phyloP scores from a whole-genome alignment of 1,140 invertebrate genomes.

The Drosophila prosaltans region DNA sequence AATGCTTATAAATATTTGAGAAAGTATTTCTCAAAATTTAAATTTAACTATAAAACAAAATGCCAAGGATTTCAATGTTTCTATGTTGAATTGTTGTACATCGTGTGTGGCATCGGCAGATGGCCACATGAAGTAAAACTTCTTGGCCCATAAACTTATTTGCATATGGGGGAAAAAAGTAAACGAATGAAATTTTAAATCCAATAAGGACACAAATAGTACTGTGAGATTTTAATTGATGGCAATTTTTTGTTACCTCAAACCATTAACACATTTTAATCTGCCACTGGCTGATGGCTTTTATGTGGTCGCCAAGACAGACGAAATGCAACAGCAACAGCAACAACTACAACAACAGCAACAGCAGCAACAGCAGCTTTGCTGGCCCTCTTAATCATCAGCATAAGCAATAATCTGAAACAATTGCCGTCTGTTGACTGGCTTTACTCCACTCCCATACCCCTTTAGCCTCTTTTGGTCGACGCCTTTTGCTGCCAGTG shows the following conservation, averaged over 20 bases:
- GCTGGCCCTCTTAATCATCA: conserved; percentile 73
- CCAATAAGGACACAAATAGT: conserved; percentile 15
- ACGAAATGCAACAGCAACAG: background rate
- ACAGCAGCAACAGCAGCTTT: background rate
- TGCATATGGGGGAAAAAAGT: conserved; percentile 35
- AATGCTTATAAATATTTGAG: conserved; percentile 56
- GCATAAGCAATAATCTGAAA: conserved; percentile 79
- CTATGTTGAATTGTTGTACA: background rate
- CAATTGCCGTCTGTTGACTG: conserved; percentile 67
- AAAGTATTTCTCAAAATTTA: conserved; percentile 47
- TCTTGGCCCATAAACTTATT: conserved; percentile 3
- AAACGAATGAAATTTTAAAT: conserved; percentile 29
- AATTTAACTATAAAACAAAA: conserved; percentile 34
- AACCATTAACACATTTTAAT: conserved; percentile 81
- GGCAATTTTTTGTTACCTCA: conserved; percentile 57
- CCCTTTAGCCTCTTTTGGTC: conserved; percentile 15
- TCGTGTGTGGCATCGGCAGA: too few species aligned
- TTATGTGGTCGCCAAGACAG: conserved; percentile 58
- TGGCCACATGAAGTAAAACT: too few species aligned
- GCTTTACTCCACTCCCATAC: background rate
- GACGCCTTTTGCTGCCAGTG: conserved; percentile 55
- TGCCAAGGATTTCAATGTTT: conserved; percentile 24
- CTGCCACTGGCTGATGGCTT: conserved; percentile 70
- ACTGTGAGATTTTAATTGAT: conserved; percentile 71
- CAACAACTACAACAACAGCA: background rate